Conservation (phyloP, 2,797 vertebrate genomes). For the Syndactyla subalaris region DNA sequence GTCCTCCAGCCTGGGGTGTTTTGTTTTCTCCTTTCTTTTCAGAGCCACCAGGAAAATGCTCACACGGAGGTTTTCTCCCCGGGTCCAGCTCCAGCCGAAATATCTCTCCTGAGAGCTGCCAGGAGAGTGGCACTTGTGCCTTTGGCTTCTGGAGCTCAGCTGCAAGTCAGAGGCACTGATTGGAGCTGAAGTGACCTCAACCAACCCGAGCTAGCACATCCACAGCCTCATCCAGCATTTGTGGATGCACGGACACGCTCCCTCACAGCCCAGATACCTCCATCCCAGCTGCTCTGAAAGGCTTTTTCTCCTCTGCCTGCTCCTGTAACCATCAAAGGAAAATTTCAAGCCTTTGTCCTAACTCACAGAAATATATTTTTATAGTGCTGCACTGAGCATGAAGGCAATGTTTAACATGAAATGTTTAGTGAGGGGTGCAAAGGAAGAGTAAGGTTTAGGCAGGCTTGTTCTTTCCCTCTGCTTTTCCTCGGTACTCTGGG, state of each 20-base stretch:
- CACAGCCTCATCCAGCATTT: not conserved
- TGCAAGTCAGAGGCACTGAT: not conserved
- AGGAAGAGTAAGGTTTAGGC: not conserved
- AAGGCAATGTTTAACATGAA: not conserved
- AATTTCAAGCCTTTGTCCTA: not conserved
- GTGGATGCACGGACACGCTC: not conserved
- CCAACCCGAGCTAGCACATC: fast-evolving
- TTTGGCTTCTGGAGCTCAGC: conserved; percentile 25
- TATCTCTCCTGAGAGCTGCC: not conserved
- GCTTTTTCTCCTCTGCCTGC: conserved; percentile 13
- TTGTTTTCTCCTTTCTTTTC: not conserved
- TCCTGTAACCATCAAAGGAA: conserved; percentile 22
- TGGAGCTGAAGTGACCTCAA: not conserved
- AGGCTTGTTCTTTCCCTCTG: not conserved
- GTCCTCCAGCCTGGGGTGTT: not conserved
- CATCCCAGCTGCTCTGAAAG: not conserved
- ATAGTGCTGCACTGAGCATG: not conserved
- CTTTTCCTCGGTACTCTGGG: not conserved
- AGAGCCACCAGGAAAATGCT: not conserved
- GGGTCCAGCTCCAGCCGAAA: not conserved
- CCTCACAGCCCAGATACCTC: not conserved
- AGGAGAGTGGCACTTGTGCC: not conserved
- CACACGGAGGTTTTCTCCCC: not conserved
- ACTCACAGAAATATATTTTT: not conserved
- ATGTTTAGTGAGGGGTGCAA: not conserved